Evolutionary conservation across 2,888 invertebrate species (phyloP).

Genomic region (Portevinia maculata): DNA sequence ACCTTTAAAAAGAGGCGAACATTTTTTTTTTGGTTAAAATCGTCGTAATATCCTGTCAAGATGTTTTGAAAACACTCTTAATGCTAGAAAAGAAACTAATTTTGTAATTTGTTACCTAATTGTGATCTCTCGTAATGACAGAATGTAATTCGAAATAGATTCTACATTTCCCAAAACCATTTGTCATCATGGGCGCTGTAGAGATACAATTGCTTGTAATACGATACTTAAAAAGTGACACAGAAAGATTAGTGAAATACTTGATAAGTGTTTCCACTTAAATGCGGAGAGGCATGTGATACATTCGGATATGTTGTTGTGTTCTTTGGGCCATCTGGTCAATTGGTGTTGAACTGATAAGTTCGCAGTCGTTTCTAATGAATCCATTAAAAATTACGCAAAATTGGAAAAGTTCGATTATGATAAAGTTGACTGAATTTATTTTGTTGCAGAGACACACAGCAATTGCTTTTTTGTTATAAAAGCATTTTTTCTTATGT

Average conservation of each 20-base stretch:
- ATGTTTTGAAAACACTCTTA: slow-evolving; percentile 78
- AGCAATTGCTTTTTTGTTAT: background rate
- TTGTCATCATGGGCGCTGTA: slow-evolving; percentile 37
- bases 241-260: slow-evolving; percentile 49
- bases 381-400: slow-evolving; percentile 50
- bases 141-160: slow-evolving; percentile 34
- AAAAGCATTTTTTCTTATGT: no score
- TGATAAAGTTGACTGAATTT: background rate
- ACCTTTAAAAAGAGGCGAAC: background rate
- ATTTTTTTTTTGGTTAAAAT: background rate
- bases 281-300: slow-evolving; percentile 30
- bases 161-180: slow-evolving; percentile 54
- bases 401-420: background rate
- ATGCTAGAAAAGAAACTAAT: slow-evolving; percentile 28
- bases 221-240: slow-evolving; percentile 64
- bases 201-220: slow-evolving; percentile 52
- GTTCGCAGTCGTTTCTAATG: background rate
- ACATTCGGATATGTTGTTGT: slow-evolving; percentile 12
- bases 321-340: slow-evolving; percentile 49
- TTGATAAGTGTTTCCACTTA: slow-evolving; percentile 62
- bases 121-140: slow-evolving; percentile 29
- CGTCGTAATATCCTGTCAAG: slow-evolving; percentile 77
- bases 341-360: slow-evolving; percentile 48
- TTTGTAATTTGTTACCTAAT: slow-evolving; percentile 50
- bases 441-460: background rate